Evolutionary conservation across 2,113 vertebrate genomes (phyloP).

Genomic region (Amblyopsis rosae): DNA sequence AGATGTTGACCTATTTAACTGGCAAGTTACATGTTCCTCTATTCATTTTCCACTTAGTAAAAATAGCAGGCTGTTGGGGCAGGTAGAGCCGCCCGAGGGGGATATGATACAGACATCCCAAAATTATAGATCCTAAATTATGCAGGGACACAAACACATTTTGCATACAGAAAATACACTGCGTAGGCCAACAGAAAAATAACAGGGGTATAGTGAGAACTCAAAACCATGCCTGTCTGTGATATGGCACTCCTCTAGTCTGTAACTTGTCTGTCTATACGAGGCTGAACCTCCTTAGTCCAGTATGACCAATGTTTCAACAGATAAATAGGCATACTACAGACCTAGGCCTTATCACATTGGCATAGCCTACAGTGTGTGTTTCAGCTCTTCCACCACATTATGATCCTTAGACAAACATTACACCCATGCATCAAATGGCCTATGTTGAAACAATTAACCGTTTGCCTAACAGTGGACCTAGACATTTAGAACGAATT

Average conservation of each 20-base stretch:
- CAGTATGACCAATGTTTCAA: background rate
- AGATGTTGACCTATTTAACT: conserved; percentile 9
- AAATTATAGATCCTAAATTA: conserved; percentile 6
- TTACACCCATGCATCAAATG: too few relatives aligned
- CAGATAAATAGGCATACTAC: background rate
- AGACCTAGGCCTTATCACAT: background rate
- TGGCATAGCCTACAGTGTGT: background rate
- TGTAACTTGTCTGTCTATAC: background rate
- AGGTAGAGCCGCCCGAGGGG: too few relatives aligned
- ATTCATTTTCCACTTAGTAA: conserved; percentile 1
- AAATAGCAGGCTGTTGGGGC: background rate
- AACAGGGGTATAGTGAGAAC: background rate
- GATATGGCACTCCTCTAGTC: too few relatives aligned
- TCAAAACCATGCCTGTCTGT: background rate
- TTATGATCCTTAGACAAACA: background rate
- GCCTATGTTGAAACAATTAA: too few relatives aligned
- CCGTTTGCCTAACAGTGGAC: too few relatives aligned
- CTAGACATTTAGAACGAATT: too few relatives aligned
- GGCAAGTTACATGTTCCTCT: background rate
- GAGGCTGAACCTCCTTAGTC: background rate
- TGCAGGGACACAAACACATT: background rate
- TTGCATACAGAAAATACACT: background rate
- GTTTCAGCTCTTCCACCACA: background rate
- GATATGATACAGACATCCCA: conserved; percentile 3
- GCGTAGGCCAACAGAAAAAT: background rate